These are phyloP conservation scores for Lutjanus campechanus DNA, from an alignment of 2,797 vertebrate genomes.

Conservation along the genomic window DNA sequence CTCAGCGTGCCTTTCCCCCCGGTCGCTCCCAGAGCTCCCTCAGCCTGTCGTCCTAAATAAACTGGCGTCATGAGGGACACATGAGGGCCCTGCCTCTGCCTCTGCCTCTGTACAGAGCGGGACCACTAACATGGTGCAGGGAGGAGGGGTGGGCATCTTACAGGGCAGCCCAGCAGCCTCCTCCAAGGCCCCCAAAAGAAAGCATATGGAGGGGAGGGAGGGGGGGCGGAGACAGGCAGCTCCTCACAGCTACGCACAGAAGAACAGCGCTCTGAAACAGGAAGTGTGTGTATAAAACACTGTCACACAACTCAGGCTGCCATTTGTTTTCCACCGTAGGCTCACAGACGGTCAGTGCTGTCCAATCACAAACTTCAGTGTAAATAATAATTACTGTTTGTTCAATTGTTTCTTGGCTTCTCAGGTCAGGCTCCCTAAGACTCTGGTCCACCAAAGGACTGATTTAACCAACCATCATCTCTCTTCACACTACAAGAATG, in stretches of 20 bases:
- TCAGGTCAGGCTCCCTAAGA: background rate
- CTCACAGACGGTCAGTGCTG: background rate
- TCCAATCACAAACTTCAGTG: background rate
- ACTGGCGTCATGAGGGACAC: conserved; percentile 32
- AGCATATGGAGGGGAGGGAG: conserved; percentile 43
- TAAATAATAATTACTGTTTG: background rate
- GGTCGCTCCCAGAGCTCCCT: conserved; percentile 48
- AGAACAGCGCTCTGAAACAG: background rate
- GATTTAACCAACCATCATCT: background rate
- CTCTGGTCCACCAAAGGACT: background rate
- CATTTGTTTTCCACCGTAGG: background rate
- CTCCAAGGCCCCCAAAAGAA: conserved; percentile 24
- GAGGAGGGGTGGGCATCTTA: conserved; percentile 17
- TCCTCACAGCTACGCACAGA: conserved; percentile 24
- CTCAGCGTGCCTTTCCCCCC: conserved; percentile 49
- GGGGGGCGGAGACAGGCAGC: background rate
- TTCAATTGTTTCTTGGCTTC: background rate
- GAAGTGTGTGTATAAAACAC: background rate
- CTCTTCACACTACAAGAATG: too few relatives aligned
- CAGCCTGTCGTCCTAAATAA: conserved; percentile 71
- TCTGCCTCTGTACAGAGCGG: background rate
- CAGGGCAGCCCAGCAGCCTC: conserved; percentile 41
- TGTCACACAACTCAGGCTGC: background rate
- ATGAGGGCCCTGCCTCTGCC: conserved; percentile 16
- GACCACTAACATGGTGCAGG: conserved; percentile 6